Conservation (phyloP, 2,888 invertebrate genomes). For the Hyposoter didymator region DNA sequence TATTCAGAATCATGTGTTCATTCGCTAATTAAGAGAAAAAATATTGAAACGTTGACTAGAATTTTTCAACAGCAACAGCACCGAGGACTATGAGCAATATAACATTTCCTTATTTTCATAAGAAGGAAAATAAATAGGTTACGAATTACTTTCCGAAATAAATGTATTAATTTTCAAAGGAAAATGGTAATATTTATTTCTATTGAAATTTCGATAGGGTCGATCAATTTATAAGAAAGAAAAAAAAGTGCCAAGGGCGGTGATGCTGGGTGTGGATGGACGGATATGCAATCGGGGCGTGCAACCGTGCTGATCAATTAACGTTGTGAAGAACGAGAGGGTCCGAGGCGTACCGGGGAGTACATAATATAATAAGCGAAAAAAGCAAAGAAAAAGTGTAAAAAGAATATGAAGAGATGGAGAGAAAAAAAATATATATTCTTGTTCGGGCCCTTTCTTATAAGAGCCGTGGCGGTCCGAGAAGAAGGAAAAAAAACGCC, state of each 20-base stretch:
- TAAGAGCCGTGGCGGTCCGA: slow-evolving; percentile 43
- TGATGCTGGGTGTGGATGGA: slow-evolving; percentile 45
- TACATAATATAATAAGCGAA: slow-evolving; percentile 61
- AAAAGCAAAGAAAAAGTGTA: slow-evolving; percentile 26
- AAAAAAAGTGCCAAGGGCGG: background rate
- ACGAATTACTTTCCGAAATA: background rate
- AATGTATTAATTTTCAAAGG: background rate
- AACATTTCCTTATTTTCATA: background rate
- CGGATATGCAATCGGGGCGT: slow-evolving; percentile 54
- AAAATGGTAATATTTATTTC: background rate
- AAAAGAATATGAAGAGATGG: slow-evolving; percentile 1
- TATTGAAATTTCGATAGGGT: slow-evolving; percentile 1
- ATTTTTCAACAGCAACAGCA: background rate
- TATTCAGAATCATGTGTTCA: background rate
- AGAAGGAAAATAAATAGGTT: background rate
- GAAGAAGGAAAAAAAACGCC: slow-evolving; percentile 48
- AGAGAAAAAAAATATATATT: slow-evolving; percentile 34
- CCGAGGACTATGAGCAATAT: background rate
- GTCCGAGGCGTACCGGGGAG: slow-evolving; percentile 59
- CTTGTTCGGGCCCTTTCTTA: slow-evolving; percentile 56
- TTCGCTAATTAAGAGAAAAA: background rate
- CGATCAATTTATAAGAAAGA: slow-evolving; percentile 1
- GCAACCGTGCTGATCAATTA: slow-evolving; percentile 67
- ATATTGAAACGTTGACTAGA: background rate
- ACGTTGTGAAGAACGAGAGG: slow-evolving; percentile 57